Base-by-base conservation (phyloP, 2,797 vertebrate genomes). In the Chiroxiphia lanceolata region DNA sequence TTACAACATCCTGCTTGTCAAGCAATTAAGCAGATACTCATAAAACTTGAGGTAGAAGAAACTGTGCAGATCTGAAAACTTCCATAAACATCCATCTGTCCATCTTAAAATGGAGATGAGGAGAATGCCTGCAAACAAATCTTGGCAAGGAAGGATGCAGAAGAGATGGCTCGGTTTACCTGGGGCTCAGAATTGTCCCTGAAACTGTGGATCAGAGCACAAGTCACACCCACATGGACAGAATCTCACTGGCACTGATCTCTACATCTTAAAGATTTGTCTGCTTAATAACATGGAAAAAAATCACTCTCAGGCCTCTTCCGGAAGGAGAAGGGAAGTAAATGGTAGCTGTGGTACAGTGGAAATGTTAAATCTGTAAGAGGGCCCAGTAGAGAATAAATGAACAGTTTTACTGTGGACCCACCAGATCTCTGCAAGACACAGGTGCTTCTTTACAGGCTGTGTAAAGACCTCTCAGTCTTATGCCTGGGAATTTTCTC, bases 61-160 rank as follows among this genome's bases (percentile, higher is more conserved):
- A 51, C 8, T 1, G 33, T 16, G 53, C 65, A 31, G 53, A 47
- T 27, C 59, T 87, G 86, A 95, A 78, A 68, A 33, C 44, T 48
- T 34, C 63, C 51, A 92, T 92, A 94, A 94, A 83, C 60, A 63
- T 33, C 87, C 89, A 67, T 74, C 83, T 95, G 86, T 57, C 74
- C 51, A 34, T 48, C 47, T 21, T 2, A 17, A 22, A 68, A 51
- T 2, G 42, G 20, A 42, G 23, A 42, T 0, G 6, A 88, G n/a
- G 15, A 82, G 18, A 79, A 79, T 11, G 15, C 13, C 33, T 31
- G 15, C 29, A 69, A 84, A 48, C 22, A 56, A 59, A 59, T 7
- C 29, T 17, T 33, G 33, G 11, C 31, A 56, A 34, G 53, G 40
- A 87, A 40, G 27, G 23, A 45, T 4, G 4, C 0, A 2, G 47